Conservation (phyloP, 2,113 vertebrate species). For the Atlantisia rogersi region DNA sequence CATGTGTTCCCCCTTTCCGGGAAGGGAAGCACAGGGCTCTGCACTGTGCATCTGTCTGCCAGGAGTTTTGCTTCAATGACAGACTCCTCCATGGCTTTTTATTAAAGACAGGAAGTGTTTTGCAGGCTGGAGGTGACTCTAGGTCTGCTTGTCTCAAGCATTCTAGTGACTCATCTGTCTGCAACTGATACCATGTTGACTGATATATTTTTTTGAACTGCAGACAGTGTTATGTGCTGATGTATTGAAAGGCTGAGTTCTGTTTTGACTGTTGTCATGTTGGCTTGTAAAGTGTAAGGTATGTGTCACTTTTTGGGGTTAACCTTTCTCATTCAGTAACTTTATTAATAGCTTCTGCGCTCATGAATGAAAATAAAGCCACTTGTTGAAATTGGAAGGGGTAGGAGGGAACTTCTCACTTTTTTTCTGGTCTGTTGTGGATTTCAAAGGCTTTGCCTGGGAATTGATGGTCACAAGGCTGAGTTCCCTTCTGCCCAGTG, state of each 20-base stretch:
- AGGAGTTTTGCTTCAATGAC: neutral
- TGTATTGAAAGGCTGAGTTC: conserved; percentile 6
- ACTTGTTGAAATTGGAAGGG: conserved; percentile 27
- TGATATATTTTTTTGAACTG: neutral
- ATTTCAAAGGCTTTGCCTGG: conserved; percentile 38
- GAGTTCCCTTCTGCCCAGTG: neutral
- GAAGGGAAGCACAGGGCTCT: accelerated
- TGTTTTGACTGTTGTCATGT: conserved; percentile 57
- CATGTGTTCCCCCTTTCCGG: neutral
- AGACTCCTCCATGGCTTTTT: neutral
- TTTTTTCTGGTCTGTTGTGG: neutral
- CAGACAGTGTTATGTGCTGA: neutral
- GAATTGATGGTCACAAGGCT: neutral
- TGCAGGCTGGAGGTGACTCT: conserved; percentile 64
- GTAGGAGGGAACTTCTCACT: neutral
- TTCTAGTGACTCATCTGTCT: conserved; percentile 70
- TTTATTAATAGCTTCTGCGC: conserved; percentile 19
- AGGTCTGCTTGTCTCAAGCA: conserved; percentile 33
- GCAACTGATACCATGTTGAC: conserved; percentile 13
- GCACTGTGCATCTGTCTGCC: neutral
- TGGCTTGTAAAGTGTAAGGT: conserved; percentile 14
- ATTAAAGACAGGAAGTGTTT: neutral
- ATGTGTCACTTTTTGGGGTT: conserved; percentile 1
- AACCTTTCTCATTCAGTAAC: conserved; percentile 29
- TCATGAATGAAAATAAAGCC: neutral